Percentiles rank a stretch among this genome's conserved stretches.
Evolutionary conservation across 1,140 invertebrate genomes (phyloP).

Genomic region (Formica exsecta): DNA sequence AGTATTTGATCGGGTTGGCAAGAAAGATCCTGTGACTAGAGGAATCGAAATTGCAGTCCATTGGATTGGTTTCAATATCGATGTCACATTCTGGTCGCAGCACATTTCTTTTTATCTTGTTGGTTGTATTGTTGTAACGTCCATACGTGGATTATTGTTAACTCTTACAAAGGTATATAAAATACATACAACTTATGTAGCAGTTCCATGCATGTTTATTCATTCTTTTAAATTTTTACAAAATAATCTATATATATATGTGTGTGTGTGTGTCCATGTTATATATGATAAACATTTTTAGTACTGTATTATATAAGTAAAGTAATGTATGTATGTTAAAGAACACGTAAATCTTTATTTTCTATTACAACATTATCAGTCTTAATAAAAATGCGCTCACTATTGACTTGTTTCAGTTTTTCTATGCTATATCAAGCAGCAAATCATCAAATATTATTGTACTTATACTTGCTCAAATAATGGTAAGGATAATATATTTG

Average conservation of each 20-base stretch:
- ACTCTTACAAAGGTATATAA: conserved; percentile 97
- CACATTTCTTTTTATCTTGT: conserved; percentile 99
- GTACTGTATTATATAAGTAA: conserved; percentile 20
- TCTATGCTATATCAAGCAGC: conserved; percentile 99
- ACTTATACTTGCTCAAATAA: conserved; percentile 98
- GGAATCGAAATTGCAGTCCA: conserved; percentile 99
- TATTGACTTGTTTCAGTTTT: conserved; percentile 92
- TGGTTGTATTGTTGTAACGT: conserved; percentile 99
- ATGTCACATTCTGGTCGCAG: conserved; percentile 99
- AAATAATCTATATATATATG: conserved; percentile 43
- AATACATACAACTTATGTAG: conserved; percentile 40
- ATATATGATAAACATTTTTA: not conserved
- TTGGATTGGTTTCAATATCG: conserved; percentile 98
- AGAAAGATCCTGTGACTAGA: conserved; percentile 98
- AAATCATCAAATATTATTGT: conserved; percentile 99
- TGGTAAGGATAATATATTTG: conserved; percentile 89
- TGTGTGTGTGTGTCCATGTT: conserved; percentile 49
- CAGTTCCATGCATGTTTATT: conserved; percentile 16
- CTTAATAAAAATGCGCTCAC: conserved; percentile 37
- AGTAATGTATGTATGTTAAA: conserved; percentile 1
- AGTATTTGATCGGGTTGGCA: conserved; percentile 99
- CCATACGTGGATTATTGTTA: conserved; percentile 97
- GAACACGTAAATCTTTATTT: conserved; percentile 7
- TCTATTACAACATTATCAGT: conserved; percentile 48
- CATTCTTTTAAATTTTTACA: conserved; percentile 45